Evolutionary conservation across 2,797 vertebrate genomes (phyloP).

Genomic region (Argentina silus): DNA sequence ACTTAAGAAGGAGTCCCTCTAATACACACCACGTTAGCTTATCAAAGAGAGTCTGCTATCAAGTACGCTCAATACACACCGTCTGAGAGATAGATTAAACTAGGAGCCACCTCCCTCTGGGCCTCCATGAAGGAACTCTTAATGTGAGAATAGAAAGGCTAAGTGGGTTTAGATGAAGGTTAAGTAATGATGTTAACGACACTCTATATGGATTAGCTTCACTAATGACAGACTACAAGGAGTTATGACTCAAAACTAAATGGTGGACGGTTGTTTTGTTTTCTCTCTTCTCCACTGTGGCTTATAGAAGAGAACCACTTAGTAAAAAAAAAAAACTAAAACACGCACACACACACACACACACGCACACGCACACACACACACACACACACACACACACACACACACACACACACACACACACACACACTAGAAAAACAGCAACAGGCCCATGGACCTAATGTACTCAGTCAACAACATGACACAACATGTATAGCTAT

Average conservation of each 20-base stretch:
- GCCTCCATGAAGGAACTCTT: constrained; percentile 10
- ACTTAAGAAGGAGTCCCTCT: too few relatives aligned
- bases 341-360: constrained; percentile 6
- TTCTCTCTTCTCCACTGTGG: too few relatives aligned
- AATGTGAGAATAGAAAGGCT: constrained; percentile 38
- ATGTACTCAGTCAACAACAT: too few relatives aligned
- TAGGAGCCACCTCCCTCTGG: neutral
- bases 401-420: neutral
- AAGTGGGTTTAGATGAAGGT: constrained; percentile 41
- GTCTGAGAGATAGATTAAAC: too few relatives aligned
- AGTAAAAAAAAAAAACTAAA: neutral
- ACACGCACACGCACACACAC: constrained; percentile 8
- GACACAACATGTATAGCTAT: too few relatives aligned
- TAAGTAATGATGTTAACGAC: constrained; percentile 18
- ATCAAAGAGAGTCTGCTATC: too few relatives aligned
- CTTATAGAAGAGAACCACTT: neutral
- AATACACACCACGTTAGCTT: too few relatives aligned
- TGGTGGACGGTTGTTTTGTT: too few relatives aligned
- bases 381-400: constrained; percentile 8
- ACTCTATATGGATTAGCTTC: neutral
- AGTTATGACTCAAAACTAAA: neutral
- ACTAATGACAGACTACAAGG: neutral
- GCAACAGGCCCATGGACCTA: constrained; percentile 47
- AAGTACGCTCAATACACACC: too few relatives aligned
- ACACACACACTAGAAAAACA: constrained; percentile 28